Base-by-base conservation (phyloP, 2,113 vertebrate species). In the Zosterops hypoxanthus region DNA sequence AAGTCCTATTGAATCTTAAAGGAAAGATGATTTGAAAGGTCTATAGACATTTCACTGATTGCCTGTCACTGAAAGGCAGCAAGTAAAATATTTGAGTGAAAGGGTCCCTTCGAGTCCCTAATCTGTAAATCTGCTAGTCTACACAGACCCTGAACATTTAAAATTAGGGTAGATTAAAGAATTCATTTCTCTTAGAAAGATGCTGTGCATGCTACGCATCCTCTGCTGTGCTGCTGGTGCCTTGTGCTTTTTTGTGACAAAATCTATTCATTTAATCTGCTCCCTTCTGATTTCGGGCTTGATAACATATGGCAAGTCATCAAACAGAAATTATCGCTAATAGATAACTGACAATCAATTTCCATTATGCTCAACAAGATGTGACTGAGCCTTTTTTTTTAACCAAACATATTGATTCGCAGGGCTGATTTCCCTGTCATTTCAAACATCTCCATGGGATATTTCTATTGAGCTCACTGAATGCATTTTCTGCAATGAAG, bases 271-370 rank as follows among this genome's bases (percentile, higher is more conserved):
- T 94, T 95, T 94, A 95, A 90, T 91, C 77, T 1, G 1, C 34
- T 84, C 77, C 92, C 81, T 59, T 92, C 90, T 94, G 93, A 91
- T 96, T 95, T 94, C 68, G 22, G 88, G 55, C 79, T 90, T 94
- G 92, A 97, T 94, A 94, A 81, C 94, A 96, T 86, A 94, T 97
- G 96, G 92, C 87, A 96, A 96, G 81, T 94, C 87, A 97, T 95
- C 94, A 97, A 94, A 96, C 79, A 95, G 90, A 96, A 97, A 96
- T 97, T 97, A 97, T 96, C 36, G 0, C 84, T 96, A 97, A 97
- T 90, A 96, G 92, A 96, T 97, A 97, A 97, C 95, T 97, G 97
- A 72, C 96, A 96, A 94, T 97, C 96, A 94, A 91, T 97, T 91
- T 95, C 95, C 91, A 94, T 97, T 96, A 86, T 92, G 53, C 57